Evolutionary conservation across 2,113 vertebrate genomes (phyloP).

Genomic region (Callopanchax toddi): DNA sequence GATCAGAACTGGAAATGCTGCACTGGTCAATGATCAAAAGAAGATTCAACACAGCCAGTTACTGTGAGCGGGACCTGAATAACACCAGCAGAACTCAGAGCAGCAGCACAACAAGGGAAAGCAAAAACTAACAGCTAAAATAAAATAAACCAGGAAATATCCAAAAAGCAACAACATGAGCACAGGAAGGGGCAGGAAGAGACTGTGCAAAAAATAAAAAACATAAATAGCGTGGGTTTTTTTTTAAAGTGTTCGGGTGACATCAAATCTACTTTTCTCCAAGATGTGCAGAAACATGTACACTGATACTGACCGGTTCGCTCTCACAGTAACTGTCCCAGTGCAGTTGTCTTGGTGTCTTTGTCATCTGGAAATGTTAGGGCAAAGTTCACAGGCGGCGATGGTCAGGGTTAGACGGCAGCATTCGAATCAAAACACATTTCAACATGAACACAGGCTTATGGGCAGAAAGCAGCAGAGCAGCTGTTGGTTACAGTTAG

Average conservation of each 20-base stretch:
- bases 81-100: slow-evolving; percentile 39
- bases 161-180: slow-evolving; percentile 33
- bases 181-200: neutral
- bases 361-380: slow-evolving; percentile 94
- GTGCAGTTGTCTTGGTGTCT: slow-evolving; percentile 88
- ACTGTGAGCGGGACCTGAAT: slow-evolving; percentile 48
- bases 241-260: slow-evolving; percentile 28
- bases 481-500: slow-evolving; percentile 7
- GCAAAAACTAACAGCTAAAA: slow-evolving; percentile 47
- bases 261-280: slow-evolving; percentile 13
- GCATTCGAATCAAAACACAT: slow-evolving; percentile 53
- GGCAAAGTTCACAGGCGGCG: slow-evolving; percentile 82
- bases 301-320: slow-evolving; percentile 92
- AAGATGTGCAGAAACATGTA: slow-evolving; percentile 20
- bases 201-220: slow-evolving; percentile 5
- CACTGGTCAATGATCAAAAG: slow-evolving; percentile 62
- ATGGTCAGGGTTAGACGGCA: slow-evolving; percentile 78
- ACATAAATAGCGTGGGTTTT: slow-evolving; percentile 3
- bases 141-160: slow-evolving; percentile 45
- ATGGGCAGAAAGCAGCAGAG: slow-evolving; percentile 1
- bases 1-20: neutral
- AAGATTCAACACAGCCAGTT: slow-evolving; percentile 38
- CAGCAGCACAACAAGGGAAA: slow-evolving; percentile 28
- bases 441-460: slow-evolving; percentile 21
- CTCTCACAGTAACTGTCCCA: slow-evolving; percentile 97